Conservation (phyloP, 2,888 invertebrate genomes). For the Pseudanteris insignis region DNA sequence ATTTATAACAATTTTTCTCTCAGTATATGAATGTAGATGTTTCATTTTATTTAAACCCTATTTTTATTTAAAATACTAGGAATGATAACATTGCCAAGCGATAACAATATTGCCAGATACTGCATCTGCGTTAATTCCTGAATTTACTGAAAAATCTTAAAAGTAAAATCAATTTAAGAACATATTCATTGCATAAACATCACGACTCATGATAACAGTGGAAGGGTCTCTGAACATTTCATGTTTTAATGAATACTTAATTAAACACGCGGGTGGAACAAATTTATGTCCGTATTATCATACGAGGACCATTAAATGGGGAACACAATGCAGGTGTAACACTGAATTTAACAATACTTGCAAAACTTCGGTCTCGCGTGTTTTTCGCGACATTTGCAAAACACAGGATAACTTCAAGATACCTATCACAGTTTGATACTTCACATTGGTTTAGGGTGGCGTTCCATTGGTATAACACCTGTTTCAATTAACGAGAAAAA, state of each 20-base stretch:
- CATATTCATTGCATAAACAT: slow-evolving; percentile 33
- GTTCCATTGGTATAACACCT: too few relatives aligned
- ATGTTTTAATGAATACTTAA: slow-evolving; percentile 42
- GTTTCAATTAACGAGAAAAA: background rate
- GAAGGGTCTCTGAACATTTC: slow-evolving; percentile 31
- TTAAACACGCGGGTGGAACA: slow-evolving; percentile 35
- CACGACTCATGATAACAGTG: slow-evolving; percentile 25
- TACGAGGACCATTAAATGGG: slow-evolving; percentile 34
- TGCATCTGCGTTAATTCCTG: too few relatives aligned
- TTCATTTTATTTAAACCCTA: too few relatives aligned
- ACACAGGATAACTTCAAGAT: slow-evolving; percentile 4
- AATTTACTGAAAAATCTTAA: slow-evolving; percentile 9
- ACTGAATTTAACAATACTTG: slow-evolving; percentile 32
- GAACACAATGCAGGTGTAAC: slow-evolving; percentile 33
- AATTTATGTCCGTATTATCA: slow-evolving; percentile 40
- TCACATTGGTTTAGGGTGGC: background rate
- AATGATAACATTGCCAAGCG: too few relatives aligned
- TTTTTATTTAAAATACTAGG: too few relatives aligned
- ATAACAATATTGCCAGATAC: too few relatives aligned
- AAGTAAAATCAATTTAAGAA: slow-evolving; percentile 32
- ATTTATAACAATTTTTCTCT: too few relatives aligned
- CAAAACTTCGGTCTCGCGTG: slow-evolving; percentile 19
- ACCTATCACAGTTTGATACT: background rate
- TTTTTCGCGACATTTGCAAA: slow-evolving; percentile 16
- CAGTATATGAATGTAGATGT: too few relatives aligned